These are phyloP conservation scores for Opisthograptis luteolata DNA, from an alignment of 2,888 invertebrate species.

Conservation along the genomic window DNA sequence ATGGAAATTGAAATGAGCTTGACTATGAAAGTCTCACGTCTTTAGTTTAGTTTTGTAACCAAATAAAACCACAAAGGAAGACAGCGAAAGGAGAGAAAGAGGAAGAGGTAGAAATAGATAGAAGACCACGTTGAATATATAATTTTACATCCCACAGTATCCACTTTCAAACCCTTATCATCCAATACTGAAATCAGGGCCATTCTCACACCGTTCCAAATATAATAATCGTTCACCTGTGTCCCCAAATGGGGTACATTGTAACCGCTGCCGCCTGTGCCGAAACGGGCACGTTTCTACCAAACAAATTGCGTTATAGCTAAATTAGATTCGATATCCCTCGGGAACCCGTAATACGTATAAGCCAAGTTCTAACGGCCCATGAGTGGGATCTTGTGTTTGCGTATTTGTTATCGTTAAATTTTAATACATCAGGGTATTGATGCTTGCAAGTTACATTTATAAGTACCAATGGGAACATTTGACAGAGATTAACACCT, in stretches of 20 bases:
- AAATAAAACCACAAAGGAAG: too few relatives aligned
- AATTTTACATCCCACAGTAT: slow-evolving; percentile 20
- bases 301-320: slow-evolving; percentile 65
- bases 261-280: slow-evolving; percentile 15
- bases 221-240: slow-evolving; percentile 48
- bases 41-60: too few relatives aligned
- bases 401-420: slow-evolving; percentile 41
- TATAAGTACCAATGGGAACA: background rate
- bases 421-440: slow-evolving; percentile 34
- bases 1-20: too few relatives aligned
- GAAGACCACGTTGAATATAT: slow-evolving; percentile 11
- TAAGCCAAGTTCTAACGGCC: slow-evolving; percentile 47
- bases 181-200: slow-evolving; percentile 18
- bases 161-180: slow-evolving; percentile 21
- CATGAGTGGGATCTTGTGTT: slow-evolving; percentile 44
- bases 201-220: slow-evolving; percentile 25
- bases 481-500: slow-evolving; percentile 8
- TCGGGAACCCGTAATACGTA: slow-evolving; percentile 49
- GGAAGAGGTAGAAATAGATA: too few relatives aligned
- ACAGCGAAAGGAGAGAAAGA: too few relatives aligned
- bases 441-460: slow-evolving; percentile 5
- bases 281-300: slow-evolving; percentile 23
- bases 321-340: slow-evolving; percentile 66
- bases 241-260: slow-evolving; percentile 25
- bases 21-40: too few relatives aligned